phyloP scores from a whole-genome alignment of 2,888 invertebrate species.

The Aphidius colemani region DNA sequence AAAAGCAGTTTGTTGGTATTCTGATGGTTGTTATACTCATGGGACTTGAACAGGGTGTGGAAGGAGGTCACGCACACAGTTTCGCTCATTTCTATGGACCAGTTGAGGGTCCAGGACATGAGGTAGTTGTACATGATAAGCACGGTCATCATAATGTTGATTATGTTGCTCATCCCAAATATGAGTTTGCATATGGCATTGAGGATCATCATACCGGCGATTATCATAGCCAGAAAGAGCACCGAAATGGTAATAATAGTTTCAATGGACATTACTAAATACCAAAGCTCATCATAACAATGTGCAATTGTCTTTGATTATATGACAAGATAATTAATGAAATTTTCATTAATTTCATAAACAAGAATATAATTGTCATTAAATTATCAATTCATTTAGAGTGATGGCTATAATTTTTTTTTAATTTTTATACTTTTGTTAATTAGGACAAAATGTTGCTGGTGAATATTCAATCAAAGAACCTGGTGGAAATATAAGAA shows the following conservation, averaged over 20 bases:
- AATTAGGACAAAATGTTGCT: conserved; percentile 43
- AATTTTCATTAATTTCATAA: no score
- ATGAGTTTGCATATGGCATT: conserved; percentile 54
- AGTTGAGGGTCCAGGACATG: conserved; percentile 49
- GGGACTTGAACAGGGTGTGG: conserved; percentile 40
- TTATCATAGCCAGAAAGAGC: conserved; percentile 59
- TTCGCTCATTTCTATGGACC: conserved; percentile 56
- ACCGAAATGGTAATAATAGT: conserved; percentile 51
- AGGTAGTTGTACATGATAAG: conserved; percentile 51
- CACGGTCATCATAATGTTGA: conserved; percentile 56
- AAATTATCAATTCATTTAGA: conserved; percentile 5
- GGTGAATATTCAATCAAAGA: conserved; percentile 54
- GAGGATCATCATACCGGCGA: conserved; percentile 57
- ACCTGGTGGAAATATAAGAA: conserved; percentile 48
- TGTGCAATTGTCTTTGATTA: no score
- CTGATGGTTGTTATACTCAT: conserved; percentile 43
- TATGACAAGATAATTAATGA: no score
- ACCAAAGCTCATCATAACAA: no score
- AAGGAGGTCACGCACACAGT: conserved; percentile 55
- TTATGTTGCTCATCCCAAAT: conserved; percentile 55
- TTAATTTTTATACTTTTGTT: neutral
- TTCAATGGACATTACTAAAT: conserved; percentile 17
- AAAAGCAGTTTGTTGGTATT: conserved; percentile 41
- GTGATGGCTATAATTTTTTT: conserved; percentile 2
- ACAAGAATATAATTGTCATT: neutral